Base-by-base conservation (phyloP, 2,113 vertebrate species). In the Phoenicopterus ruber region DNA sequence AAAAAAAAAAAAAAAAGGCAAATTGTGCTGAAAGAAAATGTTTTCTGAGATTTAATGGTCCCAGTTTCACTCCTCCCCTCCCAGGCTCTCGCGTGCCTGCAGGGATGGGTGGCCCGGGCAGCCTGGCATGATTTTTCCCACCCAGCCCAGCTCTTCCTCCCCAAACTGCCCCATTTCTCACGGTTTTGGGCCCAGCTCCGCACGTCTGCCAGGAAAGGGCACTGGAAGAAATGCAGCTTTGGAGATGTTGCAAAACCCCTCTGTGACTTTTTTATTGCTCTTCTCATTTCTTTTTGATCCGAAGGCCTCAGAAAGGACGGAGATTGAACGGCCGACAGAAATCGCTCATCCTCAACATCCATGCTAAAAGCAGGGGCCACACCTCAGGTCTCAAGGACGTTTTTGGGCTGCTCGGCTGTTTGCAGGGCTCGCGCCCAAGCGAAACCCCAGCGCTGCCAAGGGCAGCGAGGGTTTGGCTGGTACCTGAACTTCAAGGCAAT, bases 371-470 rank as follows among this genome's bases (percentile, higher is more conserved):
- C 36, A 66, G 25, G 11, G 31, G 16, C 46, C 32, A 22, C 61
- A 22, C 46, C 38, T 40, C 14, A 7, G 32, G 25, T 79, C 17
- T 63, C n/a, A 47, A 10, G 7, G 7, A 8, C 11, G 8, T 50
- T 92, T 88, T 72, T 16, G 57, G 58, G 47, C n/a, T 46, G n/a
- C 46, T 61, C 3, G 2, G 24, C 44, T 2, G 0, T 70, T 63
- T 34, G 9, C n/a, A 70, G 59, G 24, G 4, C 32, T 88, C 62
- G n/a, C 36, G 13, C 9, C 19, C 0, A 0, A 78, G 50, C 1
- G 1, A 89, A 92, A 84, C 11, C 21, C 16, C 4, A 2, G 16
- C 1, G 2, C 14, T 87, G 42, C 46, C 13, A 14, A 62, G 55
- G 7, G 29, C 58, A 88, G 38, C 47, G 49, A 38, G 24, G 11